A percentile compares a stretch with the other conserved stretches of the same genome.
phyloP scores from a whole-genome alignment of 2,888 invertebrate species.

The Euplagia quadripunctaria region DNA sequence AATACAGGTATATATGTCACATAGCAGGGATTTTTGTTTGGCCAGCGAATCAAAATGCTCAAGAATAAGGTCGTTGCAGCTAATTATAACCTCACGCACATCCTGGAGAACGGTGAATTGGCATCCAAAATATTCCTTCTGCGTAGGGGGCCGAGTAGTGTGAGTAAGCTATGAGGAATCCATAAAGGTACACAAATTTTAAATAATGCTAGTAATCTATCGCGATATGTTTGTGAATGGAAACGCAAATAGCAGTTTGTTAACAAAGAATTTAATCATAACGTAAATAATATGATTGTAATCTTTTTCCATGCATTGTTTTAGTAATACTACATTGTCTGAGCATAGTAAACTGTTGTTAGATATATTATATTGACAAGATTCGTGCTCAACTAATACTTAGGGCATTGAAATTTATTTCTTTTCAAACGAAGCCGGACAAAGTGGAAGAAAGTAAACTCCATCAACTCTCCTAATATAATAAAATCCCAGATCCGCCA shows the following conservation, averaged over 20 bases:
- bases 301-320: slow-evolving; percentile 1
- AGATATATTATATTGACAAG: background rate
- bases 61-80: too few relatives aligned
- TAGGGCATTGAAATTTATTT: too few relatives aligned
- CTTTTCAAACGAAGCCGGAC: too few relatives aligned
- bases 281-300: background rate
- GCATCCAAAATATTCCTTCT: background rate
- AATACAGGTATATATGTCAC: too few relatives aligned
- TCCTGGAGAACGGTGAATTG: background rate
- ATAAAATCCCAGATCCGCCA: background rate
- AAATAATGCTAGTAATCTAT: background rate
- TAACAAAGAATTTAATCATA: background rate
- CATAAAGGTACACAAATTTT: background rate
- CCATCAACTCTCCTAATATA: background rate
- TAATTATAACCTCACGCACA: background rate
- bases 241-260: slow-evolving; percentile 3
- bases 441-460: background rate
- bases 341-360: background rate
- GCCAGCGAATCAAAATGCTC: too few relatives aligned
- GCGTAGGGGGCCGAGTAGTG: background rate
- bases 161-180: background rate
- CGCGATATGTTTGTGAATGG: background rate
- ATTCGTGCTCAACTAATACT: too few relatives aligned
- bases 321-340: background rate
- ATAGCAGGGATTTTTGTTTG: too few relatives aligned